Conservation (phyloP, 2,113 vertebrate genomes). For the Girardinichthys multiradiatus region DNA sequence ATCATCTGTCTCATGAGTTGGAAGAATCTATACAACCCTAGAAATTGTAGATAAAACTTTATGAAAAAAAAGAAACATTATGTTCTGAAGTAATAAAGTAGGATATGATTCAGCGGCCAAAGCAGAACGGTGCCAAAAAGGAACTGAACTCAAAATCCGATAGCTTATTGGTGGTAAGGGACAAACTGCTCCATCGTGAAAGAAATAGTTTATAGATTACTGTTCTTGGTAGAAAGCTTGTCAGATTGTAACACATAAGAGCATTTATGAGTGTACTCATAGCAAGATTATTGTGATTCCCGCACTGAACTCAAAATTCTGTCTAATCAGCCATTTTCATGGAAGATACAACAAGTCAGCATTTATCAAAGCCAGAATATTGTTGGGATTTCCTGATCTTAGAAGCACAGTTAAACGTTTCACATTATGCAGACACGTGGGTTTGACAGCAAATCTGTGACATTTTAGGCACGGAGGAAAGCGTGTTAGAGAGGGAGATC, state of each 20-base stretch:
- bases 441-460: constrained; percentile 41
- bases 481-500: constrained; percentile 58
- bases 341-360: constrained; percentile 30
- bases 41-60: no score
- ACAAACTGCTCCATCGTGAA: constrained; percentile 48
- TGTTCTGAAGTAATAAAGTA: not conserved
- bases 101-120: not conserved
- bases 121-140: not conserved
- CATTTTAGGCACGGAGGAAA: constrained; percentile 34
- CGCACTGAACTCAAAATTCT: constrained; percentile 15
- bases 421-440: not conserved
- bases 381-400: constrained; percentile 15
- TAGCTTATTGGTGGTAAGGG: constrained; percentile 50
- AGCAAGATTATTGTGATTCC: constrained; percentile 19
- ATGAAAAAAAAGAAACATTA: no score
- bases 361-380: not conserved
- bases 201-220: constrained; percentile 54
- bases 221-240: constrained; percentile 22
- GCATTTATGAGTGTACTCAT: constrained; percentile 34
- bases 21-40: no score
- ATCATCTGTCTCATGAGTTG: no score
- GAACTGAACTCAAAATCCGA: constrained; percentile 45
- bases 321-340: not conserved
- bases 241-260: constrained; percentile 22
- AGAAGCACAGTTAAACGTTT: constrained; percentile 4